Evolutionary conservation across 2,797 vertebrate genomes (phyloP).

Genomic region (Morus bassanus): DNA sequence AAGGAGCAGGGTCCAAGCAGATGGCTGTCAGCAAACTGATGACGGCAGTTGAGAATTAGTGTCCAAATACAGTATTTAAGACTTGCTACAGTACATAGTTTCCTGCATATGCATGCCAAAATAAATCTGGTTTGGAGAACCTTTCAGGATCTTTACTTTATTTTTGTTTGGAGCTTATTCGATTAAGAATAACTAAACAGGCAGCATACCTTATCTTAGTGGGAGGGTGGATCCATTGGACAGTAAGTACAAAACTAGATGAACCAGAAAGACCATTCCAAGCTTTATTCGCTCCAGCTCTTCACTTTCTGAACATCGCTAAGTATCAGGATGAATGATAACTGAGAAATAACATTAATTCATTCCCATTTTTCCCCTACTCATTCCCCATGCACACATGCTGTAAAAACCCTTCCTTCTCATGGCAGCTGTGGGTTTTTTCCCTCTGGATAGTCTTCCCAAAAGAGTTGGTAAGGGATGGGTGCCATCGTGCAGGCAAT

Average conservation of each 20-base stretch:
- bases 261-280: neutral
- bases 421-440: neutral
- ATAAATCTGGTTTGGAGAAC: conserved; percentile 76
- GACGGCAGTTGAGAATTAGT: conserved; percentile 76
- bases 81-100: conserved; percentile 75
- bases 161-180: conserved; percentile 67
- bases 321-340: neutral
- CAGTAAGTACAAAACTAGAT: neutral
- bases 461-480: neutral
- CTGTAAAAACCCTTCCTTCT: neutral
- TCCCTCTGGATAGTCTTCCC: neutral
- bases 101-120: conserved; percentile 74
- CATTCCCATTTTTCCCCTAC: neutral
- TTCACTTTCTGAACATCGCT: neutral
- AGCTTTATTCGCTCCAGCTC: neutral
- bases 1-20: conserved; percentile 76
- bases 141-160: conserved; percentile 68
- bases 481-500: neutral
- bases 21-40: conserved; percentile 79
- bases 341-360: neutral
- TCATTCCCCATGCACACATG: neutral
- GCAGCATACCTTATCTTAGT: neutral
- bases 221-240: neutral
- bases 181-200: conserved; percentile 43
- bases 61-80: conserved; percentile 79